Evolutionary conservation across 2,113 vertebrate species (phyloP).

Genomic region (Barbus barbus): DNA sequence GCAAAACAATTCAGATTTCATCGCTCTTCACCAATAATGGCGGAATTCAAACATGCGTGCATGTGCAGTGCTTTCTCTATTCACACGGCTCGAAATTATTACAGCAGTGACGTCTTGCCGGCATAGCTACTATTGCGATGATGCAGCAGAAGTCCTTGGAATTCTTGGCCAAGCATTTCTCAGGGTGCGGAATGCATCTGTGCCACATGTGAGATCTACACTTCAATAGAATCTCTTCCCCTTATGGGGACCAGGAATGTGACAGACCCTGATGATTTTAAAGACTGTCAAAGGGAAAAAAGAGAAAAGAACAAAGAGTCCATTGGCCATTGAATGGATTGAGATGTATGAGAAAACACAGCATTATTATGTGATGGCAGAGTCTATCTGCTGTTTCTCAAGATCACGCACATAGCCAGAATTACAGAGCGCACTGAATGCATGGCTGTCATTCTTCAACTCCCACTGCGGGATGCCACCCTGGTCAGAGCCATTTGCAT

Average conservation of each 20-base stretch:
- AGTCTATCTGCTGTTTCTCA: slow-evolving; percentile 67
- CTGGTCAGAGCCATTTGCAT: slow-evolving; percentile 65
- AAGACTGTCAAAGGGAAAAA: slow-evolving; percentile 56
- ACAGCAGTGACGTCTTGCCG: slow-evolving; percentile 50
- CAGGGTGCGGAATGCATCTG: neutral
- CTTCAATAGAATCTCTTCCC: slow-evolving; percentile 76
- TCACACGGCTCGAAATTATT: neutral
- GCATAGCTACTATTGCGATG: slow-evolving; percentile 37
- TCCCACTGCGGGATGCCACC: slow-evolving; percentile 73
- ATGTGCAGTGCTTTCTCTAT: neutral
- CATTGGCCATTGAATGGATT: slow-evolving; percentile 73
- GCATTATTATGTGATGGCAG: slow-evolving; percentile 71
- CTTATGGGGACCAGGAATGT: slow-evolving; percentile 71
- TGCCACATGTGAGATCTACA: slow-evolving; percentile 71
- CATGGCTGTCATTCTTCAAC: slow-evolving; percentile 78
- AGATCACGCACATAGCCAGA: slow-evolving; percentile 79
- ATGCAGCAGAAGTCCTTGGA: slow-evolving; percentile 53
- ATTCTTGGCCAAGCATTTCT: slow-evolving; percentile 50
- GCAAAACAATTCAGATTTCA: neutral
- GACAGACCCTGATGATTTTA: slow-evolving; percentile 63
- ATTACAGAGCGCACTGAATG: slow-evolving; percentile 71
- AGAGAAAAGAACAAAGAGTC: slow-evolving; percentile 72
- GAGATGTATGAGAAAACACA: slow-evolving; percentile 74
- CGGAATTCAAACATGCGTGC: neutral
- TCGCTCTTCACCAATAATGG: neutral